A percentile compares a stretch with the other conserved stretches of the same genome.
phyloP scores from a whole-genome alignment of 2,797 vertebrate genomes.

The Poliocrania exsul region DNA sequence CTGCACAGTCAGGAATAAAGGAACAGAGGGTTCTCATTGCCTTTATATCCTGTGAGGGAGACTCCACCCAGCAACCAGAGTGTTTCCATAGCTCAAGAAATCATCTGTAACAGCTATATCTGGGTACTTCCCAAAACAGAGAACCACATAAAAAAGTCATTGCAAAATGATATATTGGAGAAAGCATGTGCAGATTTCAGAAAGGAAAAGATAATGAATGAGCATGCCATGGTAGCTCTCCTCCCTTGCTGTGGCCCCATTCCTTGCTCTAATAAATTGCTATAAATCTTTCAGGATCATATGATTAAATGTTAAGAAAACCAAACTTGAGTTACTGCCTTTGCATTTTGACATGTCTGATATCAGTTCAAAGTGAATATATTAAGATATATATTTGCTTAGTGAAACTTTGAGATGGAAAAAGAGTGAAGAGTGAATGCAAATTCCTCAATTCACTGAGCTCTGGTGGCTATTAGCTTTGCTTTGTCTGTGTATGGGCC shows the following conservation, averaged over 20 bases:
- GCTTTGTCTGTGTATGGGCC: not conserved
- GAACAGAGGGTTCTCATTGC: not conserved
- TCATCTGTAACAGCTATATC: not conserved
- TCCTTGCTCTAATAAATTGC: not conserved
- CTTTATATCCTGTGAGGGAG: constrained; percentile 65
- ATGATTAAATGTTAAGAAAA: not conserved
- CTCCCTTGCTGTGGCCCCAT: not conserved
- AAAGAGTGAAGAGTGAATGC: fast-evolving
- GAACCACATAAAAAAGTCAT: constrained; percentile 44
- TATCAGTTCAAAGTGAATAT: not conserved
- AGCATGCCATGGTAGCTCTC: not conserved
- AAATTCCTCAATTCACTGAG: not conserved
- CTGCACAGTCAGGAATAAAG: not conserved
- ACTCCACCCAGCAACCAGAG: constrained; percentile 80
- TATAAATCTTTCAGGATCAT: not conserved
- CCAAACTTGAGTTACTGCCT: not conserved
- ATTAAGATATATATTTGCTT: not conserved
- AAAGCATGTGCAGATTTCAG: not conserved
- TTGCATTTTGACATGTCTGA: not conserved
- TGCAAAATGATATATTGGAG: constrained; percentile 45
- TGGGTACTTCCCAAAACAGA: constrained; percentile 29
- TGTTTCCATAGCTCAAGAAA: constrained; percentile 54
- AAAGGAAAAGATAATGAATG: not conserved
- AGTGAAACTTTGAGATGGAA: not conserved
- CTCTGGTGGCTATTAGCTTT: not conserved